Base-by-base conservation (phyloP, 2,113 vertebrate genomes). In the Oreochromis aureus region DNA sequence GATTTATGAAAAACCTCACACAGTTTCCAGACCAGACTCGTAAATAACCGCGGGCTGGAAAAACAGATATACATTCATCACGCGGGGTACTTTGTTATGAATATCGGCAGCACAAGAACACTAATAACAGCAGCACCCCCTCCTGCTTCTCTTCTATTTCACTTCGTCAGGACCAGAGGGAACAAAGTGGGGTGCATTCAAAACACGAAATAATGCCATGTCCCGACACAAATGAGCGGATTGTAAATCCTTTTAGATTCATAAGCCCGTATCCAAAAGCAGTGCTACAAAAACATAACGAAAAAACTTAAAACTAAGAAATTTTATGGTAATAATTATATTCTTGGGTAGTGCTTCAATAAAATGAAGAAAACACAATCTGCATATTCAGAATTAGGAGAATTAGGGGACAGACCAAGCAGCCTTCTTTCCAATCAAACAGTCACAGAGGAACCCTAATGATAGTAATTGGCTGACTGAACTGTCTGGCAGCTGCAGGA, bases 41-140 rank as follows among this genome's bases (percentile, higher is more conserved):
- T 93, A 91, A 93, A 93, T 90, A 90, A 87, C 80, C 32, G 10
- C 19, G 44, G 55, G 48, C 55, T 89, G 83, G 61, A 81, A 80
- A 69, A 84, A 84, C 39, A 30, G 24, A 12, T 61, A 48, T 15
- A 90, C 24, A 66, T 59, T 86, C 32, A 85, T 85, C 66, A 84
- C 51, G 39, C 48, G 84, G 55, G 27, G 19, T 53, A 71, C 73
- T 84, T 91, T 90, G 84, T 87, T 90, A 88, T 84, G 48, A 92
- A 71, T 56, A 85, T 78, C 39, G 66, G 36, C 61, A 80, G 55
- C 36, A 87, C 11, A 84, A 69, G 84, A 85, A 83, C 46, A 83
- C 36, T 55, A 56, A 83, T 63, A 71, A 87, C 53, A 87, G 55
- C 81, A 91, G n/a, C 41, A 46, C 30, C 39, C 54, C 51, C 51